These are phyloP conservation scores for Butastur rufipennis DNA, from an alignment of 2,113 vertebrate species.

Conservation along the genomic window DNA sequence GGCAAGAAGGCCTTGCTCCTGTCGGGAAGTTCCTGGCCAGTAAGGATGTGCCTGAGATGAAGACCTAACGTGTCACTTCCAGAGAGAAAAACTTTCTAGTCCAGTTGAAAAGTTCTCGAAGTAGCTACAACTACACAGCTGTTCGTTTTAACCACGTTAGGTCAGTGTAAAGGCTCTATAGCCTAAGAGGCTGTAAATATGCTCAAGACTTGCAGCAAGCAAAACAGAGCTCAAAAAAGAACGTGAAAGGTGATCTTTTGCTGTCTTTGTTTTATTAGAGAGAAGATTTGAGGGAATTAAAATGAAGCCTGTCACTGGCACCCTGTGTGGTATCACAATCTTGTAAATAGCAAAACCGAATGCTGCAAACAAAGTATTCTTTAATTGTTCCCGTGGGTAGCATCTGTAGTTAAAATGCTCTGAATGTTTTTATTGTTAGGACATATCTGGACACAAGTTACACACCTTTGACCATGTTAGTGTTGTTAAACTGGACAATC, in stretches of 20 bases:
- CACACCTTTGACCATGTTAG: neutral
- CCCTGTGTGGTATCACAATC: neutral
- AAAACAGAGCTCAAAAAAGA: neutral
- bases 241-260: neutral
- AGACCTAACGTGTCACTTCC: neutral
- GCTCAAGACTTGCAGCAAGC: neutral
- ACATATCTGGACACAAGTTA: neutral
- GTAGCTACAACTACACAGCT: neutral
- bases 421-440: neutral
- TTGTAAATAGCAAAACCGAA: neutral
- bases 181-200: neutral
- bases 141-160: accelerated
- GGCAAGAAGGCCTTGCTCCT: neutral
- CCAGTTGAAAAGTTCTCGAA: neutral
- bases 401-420: neutral
- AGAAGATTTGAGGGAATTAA: neutral
- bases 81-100: neutral
- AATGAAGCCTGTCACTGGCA: neutral
- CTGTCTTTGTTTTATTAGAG: neutral
- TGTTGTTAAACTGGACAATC: neutral
- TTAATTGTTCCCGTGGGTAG: neutral
- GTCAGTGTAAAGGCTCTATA: neutral
- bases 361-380: neutral
- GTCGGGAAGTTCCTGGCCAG: neutral
- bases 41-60: neutral